phyloP scores from a whole-genome alignment of 64 coral and sea anemone genomes.

The Anthopleura sola region DNA sequence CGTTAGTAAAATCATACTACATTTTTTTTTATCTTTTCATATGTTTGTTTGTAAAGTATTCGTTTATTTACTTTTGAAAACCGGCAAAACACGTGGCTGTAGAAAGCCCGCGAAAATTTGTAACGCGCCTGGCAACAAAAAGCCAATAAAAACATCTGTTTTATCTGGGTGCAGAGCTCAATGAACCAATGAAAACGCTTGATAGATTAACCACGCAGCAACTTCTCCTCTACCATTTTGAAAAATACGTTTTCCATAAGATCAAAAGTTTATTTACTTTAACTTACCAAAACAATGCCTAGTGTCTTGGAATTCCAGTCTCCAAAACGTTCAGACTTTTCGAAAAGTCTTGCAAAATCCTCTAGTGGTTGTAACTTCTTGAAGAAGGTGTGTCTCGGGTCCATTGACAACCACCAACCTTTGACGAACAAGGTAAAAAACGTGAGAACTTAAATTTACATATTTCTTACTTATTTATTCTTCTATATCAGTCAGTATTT shows the following conservation, averaged over 20 bases:
- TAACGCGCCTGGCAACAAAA: not conserved
- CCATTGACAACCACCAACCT: constrained; percentile 99
- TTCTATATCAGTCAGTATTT: too few relatives aligned
- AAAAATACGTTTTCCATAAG: not conserved
- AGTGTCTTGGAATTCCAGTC: constrained; percentile 84
- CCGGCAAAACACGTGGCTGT: not conserved
- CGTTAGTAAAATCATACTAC: too few relatives aligned
- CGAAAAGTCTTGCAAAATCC: constrained; percentile 97
- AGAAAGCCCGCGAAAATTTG: not conserved
- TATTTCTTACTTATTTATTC: too few relatives aligned
- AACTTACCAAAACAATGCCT: constrained; percentile 89
- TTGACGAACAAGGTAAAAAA: not conserved
- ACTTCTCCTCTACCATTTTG: not conserved
- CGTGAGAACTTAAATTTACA: not conserved
- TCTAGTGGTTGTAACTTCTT: constrained; percentile 95
- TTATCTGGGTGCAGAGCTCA: not conserved
- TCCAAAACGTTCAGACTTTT: constrained; percentile 98
- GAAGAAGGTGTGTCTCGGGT: constrained; percentile 95
- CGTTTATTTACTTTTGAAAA: not conserved
- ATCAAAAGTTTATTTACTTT: not conserved
- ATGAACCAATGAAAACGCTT: not conserved
- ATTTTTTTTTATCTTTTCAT: too few relatives aligned
- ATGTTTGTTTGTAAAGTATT: not conserved
- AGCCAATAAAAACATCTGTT: not conserved
- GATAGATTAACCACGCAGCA: not conserved